Conservation (phyloP, 2,113 vertebrate genomes). For the Xenopus borealis region DNA sequence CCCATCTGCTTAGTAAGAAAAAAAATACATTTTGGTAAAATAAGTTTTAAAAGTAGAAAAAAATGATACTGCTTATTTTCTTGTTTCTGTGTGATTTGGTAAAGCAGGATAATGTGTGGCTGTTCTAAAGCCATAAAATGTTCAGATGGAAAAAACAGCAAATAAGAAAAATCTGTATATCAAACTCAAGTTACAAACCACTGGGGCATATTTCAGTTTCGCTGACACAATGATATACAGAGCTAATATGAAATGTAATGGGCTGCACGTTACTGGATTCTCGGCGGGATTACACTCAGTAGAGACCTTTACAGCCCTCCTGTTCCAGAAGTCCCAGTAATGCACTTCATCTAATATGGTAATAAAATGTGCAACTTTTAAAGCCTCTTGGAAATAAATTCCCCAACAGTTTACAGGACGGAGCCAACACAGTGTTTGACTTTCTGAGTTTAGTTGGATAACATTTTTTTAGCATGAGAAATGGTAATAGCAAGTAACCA, state of each 20-base stretch:
- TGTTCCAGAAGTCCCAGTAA: neutral
- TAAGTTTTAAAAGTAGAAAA: too few species aligned
- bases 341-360: neutral
- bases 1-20: too few species aligned
- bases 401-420: neutral
- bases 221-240: neutral
- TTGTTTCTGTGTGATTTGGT: too few species aligned
- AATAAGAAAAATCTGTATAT: neutral
- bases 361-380: conserved; percentile 4
- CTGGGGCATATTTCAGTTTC: neutral
- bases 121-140: neutral
- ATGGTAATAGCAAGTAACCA: too few species aligned
- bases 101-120: neutral
- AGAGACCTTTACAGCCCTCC: neutral
- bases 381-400: conserved; percentile 1
- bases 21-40: too few species aligned
- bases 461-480: neutral
- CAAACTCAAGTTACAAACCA: neutral
- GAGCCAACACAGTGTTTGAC: neutral
- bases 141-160: neutral
- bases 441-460: neutral
- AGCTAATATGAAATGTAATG: neutral
- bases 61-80: too few species aligned
- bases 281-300: neutral
- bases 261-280: neutral